phyloP scores from a whole-genome alignment of 1,140 invertebrate species.

The Plectrocnemia conspersa region DNA sequence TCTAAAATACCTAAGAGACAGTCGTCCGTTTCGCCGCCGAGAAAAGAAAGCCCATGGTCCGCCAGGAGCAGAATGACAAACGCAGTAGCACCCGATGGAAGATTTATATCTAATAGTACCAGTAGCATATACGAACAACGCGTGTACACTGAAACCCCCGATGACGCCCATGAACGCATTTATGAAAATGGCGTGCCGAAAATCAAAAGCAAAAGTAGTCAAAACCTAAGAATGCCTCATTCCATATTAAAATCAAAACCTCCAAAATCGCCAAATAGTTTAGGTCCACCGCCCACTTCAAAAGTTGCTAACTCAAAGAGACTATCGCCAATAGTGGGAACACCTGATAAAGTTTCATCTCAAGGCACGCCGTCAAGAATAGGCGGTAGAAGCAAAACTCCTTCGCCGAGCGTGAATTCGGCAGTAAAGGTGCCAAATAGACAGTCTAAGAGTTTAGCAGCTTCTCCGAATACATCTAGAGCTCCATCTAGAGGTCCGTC shows the following conservation, averaged over 20 bases:
- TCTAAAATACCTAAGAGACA: constrained; percentile 51
- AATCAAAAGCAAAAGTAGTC: constrained; percentile 43
- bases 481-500: constrained; percentile 29
- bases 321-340: constrained; percentile 50
- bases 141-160: constrained; percentile 25
- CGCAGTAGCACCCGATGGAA: constrained; percentile 42
- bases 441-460: constrained; percentile 31
- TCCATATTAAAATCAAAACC: constrained; percentile 46
- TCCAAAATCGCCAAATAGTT: constrained; percentile 47
- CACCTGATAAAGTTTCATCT: constrained; percentile 47
- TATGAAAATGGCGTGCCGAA: constrained; percentile 40
- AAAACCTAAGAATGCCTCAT: constrained; percentile 41
- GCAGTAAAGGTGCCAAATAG: constrained; percentile 32
- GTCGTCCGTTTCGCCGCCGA: constrained; percentile 45
- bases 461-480: constrained; percentile 33
- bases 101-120: constrained; percentile 49
- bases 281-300: constrained; percentile 47
- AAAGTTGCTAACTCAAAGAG: constrained; percentile 46
- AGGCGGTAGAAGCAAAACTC: constrained; percentile 40
- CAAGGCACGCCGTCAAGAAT: constrained; percentile 42
- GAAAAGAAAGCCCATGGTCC: constrained; percentile 35
- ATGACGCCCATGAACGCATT: constrained; percentile 38
- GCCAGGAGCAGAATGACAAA: constrained; percentile 39
- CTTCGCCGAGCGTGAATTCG: constrained; percentile 46
- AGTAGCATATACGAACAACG: constrained; percentile 50